A percentile compares a stretch with the other conserved stretches of the same genome.
These are phyloP conservation scores for Urosaurus nigricauda DNA, from an alignment of 2,797 vertebrate species.

Conservation along the genomic window DNA sequence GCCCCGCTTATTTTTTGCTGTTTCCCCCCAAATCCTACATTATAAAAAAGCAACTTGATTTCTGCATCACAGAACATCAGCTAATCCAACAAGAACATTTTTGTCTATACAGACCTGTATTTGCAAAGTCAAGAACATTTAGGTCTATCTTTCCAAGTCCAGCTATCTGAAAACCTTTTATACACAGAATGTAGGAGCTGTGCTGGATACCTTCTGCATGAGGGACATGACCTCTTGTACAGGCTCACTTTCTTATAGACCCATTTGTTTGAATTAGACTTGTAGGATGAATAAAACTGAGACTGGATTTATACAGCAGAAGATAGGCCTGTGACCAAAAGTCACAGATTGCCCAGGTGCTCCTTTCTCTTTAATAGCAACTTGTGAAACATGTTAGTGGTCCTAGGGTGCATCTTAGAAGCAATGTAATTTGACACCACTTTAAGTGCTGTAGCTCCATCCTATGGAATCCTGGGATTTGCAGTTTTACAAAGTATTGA, in stretches of 20 bases:
- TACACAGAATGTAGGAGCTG: not conserved
- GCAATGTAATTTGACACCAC: too few relatives aligned
- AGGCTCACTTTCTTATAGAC: too few relatives aligned
- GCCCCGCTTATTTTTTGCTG: not conserved
- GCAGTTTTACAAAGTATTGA: too few relatives aligned
- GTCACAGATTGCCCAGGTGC: not conserved
- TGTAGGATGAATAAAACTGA: not conserved
- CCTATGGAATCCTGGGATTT: too few relatives aligned
- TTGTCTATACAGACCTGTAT: not conserved
- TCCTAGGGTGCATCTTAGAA: too few relatives aligned
- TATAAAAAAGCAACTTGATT: not conserved
- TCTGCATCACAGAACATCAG: not conserved
- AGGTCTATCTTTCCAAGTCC: not conserved
- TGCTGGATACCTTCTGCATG: not conserved
- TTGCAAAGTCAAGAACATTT: not conserved
- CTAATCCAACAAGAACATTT: not conserved
- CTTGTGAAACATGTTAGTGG: not conserved
- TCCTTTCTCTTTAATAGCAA: not conserved
- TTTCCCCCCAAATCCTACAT: not conserved
- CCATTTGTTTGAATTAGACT: not conserved
- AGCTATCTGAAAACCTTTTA: not conserved
- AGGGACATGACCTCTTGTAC: not conserved
- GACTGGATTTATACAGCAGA: not conserved
- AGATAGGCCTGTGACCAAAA: not conserved
- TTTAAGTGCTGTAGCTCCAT: too few relatives aligned